Conservation (phyloP, 2,113 vertebrate species). For the Mobula birostris region DNA sequence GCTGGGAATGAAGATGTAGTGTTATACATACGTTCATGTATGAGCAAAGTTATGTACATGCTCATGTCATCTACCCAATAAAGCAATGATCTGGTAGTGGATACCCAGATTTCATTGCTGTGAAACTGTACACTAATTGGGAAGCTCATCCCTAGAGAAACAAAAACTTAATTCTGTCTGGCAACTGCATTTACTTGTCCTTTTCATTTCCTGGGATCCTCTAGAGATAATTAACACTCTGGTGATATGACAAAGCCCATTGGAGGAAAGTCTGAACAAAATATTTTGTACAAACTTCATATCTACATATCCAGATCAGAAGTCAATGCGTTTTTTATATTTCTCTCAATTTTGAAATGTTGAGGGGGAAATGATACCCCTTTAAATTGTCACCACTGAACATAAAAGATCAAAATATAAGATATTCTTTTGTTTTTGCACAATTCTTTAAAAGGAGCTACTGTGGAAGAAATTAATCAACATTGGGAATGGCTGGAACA, state of each 20-base stretch:
- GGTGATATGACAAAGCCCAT: background rate
- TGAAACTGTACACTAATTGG: background rate
- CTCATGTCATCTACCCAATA: background rate
- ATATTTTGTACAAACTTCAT: background rate
- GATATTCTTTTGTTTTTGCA: background rate
- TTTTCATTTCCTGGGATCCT: background rate
- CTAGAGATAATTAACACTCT: background rate
- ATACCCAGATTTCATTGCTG: background rate
- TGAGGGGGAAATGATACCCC: background rate
- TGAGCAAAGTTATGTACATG: background rate
- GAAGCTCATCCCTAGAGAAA: background rate
- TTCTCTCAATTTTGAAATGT: background rate
- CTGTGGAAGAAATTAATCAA: slow-evolving; percentile 77
- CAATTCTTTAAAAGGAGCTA: slow-evolving; percentile 65
- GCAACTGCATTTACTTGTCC: background rate
- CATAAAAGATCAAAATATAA: background rate
- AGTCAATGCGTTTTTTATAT: background rate
- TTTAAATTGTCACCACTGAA: background rate
- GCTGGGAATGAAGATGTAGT: background rate
- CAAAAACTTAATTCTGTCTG: background rate
- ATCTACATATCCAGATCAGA: background rate
- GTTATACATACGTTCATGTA: background rate
- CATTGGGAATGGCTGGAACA: slow-evolving; percentile 95
- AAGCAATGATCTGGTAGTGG: background rate
- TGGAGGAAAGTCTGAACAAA: background rate